Conservation (phyloP, 1,140 invertebrate species). For the Danaus plexippus region DNA sequence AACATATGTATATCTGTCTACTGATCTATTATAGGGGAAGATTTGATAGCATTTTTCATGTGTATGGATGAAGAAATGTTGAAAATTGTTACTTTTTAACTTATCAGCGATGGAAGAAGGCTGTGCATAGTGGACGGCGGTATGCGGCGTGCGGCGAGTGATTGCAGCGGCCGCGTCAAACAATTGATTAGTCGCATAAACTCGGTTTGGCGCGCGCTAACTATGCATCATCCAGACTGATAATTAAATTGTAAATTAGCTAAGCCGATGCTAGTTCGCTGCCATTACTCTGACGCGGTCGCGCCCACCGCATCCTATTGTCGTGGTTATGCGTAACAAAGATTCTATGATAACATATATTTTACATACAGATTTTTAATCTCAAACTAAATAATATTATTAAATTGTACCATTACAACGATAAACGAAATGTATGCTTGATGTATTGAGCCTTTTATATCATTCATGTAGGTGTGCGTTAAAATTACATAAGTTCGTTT, state of each 20-base stretch:
- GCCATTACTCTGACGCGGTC: slow-evolving; percentile 37
- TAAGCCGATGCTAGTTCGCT: slow-evolving; percentile 60
- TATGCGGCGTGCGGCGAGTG: slow-evolving; percentile 43
- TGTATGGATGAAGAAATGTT: no score
- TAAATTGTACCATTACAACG: no score
- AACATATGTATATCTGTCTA: no score
- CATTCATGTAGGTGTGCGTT: slow-evolving; percentile 20
- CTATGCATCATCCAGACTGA: slow-evolving; percentile 67
- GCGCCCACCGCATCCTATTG: slow-evolving; percentile 22
- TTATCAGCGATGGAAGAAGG: neutral
- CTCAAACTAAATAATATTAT: no score
- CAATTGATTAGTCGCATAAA: slow-evolving; percentile 72
- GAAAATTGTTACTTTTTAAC: no score
- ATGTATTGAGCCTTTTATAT: no score
- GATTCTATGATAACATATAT: no score
- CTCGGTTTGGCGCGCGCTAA: slow-evolving; percentile 69
- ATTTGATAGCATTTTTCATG: no score
- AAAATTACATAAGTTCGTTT: slow-evolving; percentile 49
- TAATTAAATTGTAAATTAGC: slow-evolving; percentile 72
- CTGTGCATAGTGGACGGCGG: slow-evolving; percentile 13
- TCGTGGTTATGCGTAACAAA: slow-evolving; percentile 6
- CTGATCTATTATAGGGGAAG: no score
- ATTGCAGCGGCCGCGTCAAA: slow-evolving; percentile 69
- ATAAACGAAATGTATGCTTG: no score
- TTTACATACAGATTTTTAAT: no score